phyloP scores from a whole-genome alignment of 2,888 invertebrate genomes.

The Agrotis segetum region DNA sequence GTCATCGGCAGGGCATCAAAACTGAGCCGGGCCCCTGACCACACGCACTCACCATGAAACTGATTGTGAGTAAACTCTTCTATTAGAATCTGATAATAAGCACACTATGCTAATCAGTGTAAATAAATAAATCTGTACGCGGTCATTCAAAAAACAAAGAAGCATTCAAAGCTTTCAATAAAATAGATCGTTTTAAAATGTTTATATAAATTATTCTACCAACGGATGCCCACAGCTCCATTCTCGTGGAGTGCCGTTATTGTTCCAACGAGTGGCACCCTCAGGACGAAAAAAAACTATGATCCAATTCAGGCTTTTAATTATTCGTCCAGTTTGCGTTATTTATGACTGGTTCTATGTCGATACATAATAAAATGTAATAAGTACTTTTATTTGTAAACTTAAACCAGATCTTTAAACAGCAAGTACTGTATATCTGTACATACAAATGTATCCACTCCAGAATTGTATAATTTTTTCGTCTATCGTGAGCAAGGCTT shows the following conservation, averaged over 20 bases:
- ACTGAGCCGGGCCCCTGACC: slow-evolving; percentile 39
- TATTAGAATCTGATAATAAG: background rate
- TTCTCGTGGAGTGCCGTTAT: too few species aligned
- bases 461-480: background rate
- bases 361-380: background rate
- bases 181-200: background rate
- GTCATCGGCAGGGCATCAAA: slow-evolving; percentile 59
- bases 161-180: background rate
- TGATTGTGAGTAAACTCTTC: slow-evolving; percentile 74
- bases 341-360: too few species aligned
- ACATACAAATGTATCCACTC: too few species aligned
- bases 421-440: background rate
- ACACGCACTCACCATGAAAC: slow-evolving; percentile 72
- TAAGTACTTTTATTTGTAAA: background rate
- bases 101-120: background rate
- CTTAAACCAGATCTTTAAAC: background rate
- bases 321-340: background rate
- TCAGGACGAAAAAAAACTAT: too few species aligned
- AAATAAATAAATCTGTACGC: background rate
- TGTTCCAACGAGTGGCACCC: too few species aligned
- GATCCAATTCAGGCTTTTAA: too few species aligned
- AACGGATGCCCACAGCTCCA: too few species aligned
- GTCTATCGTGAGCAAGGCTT: background rate
- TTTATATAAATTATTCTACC: too few species aligned
- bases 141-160: background rate